phyloP scores from a whole-genome alignment of 2,797 vertebrate genomes.

The Anguilla anguilla region DNA sequence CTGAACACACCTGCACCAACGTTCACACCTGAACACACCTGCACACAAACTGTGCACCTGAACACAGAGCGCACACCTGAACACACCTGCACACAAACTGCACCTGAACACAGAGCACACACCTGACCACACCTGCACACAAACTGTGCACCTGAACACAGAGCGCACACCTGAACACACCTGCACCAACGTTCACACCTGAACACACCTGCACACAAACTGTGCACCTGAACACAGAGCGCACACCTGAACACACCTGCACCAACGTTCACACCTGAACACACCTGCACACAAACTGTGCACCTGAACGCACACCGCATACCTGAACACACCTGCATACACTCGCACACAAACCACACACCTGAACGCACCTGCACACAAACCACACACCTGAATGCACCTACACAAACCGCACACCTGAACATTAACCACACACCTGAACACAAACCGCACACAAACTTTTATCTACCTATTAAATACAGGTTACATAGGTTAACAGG shows the following conservation, averaged over 20 bases:
- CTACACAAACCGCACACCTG: not conserved
- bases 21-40: slow-evolving; percentile 40
- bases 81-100: not conserved
- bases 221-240: not conserved
- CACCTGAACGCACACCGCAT: not conserved
- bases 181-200: no score
- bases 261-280: not conserved
- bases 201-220: slow-evolving; percentile 45
- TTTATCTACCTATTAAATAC: no score
- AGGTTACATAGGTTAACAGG: no score
- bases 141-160: slow-evolving; percentile 10
- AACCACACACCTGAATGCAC: slow-evolving; percentile 2
- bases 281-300: not conserved
- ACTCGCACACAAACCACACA: slow-evolving; percentile 40
- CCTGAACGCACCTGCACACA: not conserved
- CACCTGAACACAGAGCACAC: not conserved
- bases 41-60: slow-evolving; percentile 30
- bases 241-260: not conserved
- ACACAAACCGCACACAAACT: not conserved
- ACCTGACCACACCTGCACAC: slow-evolving; percentile 26
- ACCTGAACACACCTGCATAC: not conserved
- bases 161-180: no score
- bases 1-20: slow-evolving; percentile 27
- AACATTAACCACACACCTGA: not conserved
- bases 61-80: slow-evolving; percentile 15